Base-by-base conservation (phyloP, 1,140 invertebrate genomes). In the Ceratosolen fusciceps region DNA sequence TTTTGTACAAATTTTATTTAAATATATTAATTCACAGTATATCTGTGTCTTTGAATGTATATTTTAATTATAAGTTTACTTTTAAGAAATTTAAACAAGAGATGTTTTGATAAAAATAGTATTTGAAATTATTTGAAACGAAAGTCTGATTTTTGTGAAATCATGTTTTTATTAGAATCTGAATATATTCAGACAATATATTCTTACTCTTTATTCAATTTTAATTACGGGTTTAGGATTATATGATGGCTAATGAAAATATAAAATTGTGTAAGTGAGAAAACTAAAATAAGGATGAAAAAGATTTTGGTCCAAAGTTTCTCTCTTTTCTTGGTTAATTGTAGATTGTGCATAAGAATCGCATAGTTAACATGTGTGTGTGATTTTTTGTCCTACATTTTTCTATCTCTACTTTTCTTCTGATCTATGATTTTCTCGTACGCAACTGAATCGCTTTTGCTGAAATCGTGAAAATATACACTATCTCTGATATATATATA, bases 341-440 rank as follows among this genome's bases (percentile, higher is more conserved):
- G 49, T 34, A 0, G 49, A 47, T 52, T 54, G 65, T 77, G 49
- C 67, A 77, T 77, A 77, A 71, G 75, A 77, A 71, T 77, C 34
- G 52, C 73, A 31, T 24, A 34, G 21, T 21, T 34, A 19, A 34
- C 58, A 29, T 62, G 26, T 67, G 26, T 39, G 2, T 39, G 62
- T 31, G 14, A 29, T 58, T 71, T 16, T 71, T 43, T 47, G 19
- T 29, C 47, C 47, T 47, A 52, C 68, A 49, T 37, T 68, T 26
- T 58, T 58, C 58, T 65, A 8, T 75, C 60, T 49, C 7, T 19
- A 8, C 52, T 7, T 16, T 37, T n/a, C 19, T 39, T 37, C 62
- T 19, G 1, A 26, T 26, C 37, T 29, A 19, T 10, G 2, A 47
- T 65, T 68, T 68, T 47, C 24, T 24, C 29, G 58, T 58, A 19